phyloP scores from a whole-genome alignment of 2,113 vertebrate species.

The Platanista minor region DNA sequence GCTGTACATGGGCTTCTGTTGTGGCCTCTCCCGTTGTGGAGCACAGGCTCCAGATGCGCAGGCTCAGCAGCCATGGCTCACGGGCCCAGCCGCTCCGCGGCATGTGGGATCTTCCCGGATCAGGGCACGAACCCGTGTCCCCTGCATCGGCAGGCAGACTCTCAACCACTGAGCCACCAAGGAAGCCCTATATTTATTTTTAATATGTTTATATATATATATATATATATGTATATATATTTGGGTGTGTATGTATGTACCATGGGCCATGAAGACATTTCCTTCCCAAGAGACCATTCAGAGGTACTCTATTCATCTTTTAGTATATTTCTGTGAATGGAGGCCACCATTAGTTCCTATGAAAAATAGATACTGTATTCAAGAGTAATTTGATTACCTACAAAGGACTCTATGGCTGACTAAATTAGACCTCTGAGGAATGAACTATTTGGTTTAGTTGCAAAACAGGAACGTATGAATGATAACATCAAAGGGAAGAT shows the following conservation, averaged over 20 bases:
- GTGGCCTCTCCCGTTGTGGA: too few species aligned
- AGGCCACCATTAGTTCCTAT: not conserved
- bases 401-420: not conserved
- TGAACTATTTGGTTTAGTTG: not conserved
- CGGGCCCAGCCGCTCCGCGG: too few species aligned
- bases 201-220: not conserved
- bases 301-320: not conserved
- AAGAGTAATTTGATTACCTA: not conserved
- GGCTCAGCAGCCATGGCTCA: too few species aligned
- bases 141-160: too few species aligned
- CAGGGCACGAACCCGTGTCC: too few species aligned
- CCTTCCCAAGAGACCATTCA: not conserved
- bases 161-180: too few species aligned
- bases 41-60: too few species aligned
- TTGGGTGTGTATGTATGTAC: rapidly evolving
- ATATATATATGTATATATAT: not conserved
- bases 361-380: not conserved
- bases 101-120: too few species aligned
- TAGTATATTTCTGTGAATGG: not conserved
- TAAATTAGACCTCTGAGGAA: not conserved
- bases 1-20: too few species aligned
- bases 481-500: not conserved
- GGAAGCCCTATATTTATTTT: not conserved
- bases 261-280: not conserved
- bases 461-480: not conserved